Evolutionary conservation across 1,140 invertebrate species (phyloP).

Genomic region (Zophobas atratus): DNA sequence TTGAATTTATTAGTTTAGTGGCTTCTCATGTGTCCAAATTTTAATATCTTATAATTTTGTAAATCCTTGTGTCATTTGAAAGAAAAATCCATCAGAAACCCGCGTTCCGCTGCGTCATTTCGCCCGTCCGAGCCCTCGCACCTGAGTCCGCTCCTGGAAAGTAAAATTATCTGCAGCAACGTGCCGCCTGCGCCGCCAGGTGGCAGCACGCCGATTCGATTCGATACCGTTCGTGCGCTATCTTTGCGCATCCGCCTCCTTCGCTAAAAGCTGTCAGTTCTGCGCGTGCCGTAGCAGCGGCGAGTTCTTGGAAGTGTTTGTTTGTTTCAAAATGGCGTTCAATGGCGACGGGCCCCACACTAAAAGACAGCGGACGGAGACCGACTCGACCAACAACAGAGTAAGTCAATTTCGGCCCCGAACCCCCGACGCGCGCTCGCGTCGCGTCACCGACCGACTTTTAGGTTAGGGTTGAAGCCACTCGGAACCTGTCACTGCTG

Average conservation of each 20-base stretch:
- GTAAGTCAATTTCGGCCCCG: conserved; percentile 63
- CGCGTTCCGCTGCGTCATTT: no score
- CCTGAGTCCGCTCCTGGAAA: conserved; percentile 3
- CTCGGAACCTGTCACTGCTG: conserved; percentile 12
- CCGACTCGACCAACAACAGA: conserved; percentile 68
- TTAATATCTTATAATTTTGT: no score
- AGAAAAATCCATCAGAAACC: no score
- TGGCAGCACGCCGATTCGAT: conserved; percentile 24
- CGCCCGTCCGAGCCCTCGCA: not conserved
- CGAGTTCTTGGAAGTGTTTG: conserved; percentile 57
- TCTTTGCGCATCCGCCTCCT: conserved; percentile 50
- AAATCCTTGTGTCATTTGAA: no score
- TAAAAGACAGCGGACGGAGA: conserved; percentile 69
- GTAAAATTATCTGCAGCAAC: conserved; percentile 29
- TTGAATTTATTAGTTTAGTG: no score
- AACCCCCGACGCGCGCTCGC: not conserved
- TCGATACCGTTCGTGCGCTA: not conserved
- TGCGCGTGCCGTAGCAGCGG: conserved; percentile 54
- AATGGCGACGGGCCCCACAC: conserved; percentile 70
- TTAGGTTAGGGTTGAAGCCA: conserved; percentile 31
- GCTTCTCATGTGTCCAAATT: no score
- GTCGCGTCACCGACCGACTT: not conserved
- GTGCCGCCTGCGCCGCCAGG: not conserved
- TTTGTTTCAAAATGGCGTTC: conserved; percentile 70
- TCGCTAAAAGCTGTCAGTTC: conserved; percentile 53